Evolutionary conservation across 1,140 invertebrate species (phyloP).

Genomic region (Epicauta chinensis): DNA sequence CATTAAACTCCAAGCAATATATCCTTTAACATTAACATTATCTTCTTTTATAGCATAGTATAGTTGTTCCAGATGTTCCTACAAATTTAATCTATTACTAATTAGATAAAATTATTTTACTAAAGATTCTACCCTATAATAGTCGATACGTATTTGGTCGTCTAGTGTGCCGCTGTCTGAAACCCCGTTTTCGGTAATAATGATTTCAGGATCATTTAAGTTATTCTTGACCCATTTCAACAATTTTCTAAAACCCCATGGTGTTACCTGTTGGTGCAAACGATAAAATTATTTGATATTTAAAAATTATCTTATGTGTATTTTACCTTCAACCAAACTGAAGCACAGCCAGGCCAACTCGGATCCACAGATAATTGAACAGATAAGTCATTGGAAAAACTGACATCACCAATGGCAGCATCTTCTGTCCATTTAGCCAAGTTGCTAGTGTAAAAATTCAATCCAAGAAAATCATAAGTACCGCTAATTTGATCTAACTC

Average conservation of each 20-base stretch:
- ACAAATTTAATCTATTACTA: too few relatives aligned
- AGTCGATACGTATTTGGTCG: constrained; percentile 21
- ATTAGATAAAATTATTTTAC: too few relatives aligned
- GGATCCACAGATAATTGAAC: background rate
- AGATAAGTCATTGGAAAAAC: too few relatives aligned
- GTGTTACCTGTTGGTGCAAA: constrained; percentile 17
- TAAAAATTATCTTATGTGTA: too few relatives aligned
- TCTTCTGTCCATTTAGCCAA: background rate
- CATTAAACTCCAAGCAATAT: constrained; percentile 57
- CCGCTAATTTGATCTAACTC: constrained; percentile 53
- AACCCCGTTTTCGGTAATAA: constrained; percentile 68
- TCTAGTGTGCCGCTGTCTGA: constrained; percentile 37
- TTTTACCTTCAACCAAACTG: constrained; percentile 6
- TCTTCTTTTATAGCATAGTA: constrained; percentile 21
- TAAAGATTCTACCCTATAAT: too few relatives aligned
- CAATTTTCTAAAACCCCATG: constrained; percentile 47
- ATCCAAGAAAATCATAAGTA: constrained; percentile 54
- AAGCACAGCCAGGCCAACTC: background rate
- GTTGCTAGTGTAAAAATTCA: constrained; percentile 52
- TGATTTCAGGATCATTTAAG: constrained; percentile 56
- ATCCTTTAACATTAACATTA: constrained; percentile 43
- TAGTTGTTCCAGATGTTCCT: constrained; percentile 2
- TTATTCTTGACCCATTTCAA: constrained; percentile 55
- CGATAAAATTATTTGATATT: too few relatives aligned
- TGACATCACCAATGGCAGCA: too few relatives aligned